Base-by-base conservation (phyloP, 2,797 vertebrate species). In the Strix occidentalis region DNA sequence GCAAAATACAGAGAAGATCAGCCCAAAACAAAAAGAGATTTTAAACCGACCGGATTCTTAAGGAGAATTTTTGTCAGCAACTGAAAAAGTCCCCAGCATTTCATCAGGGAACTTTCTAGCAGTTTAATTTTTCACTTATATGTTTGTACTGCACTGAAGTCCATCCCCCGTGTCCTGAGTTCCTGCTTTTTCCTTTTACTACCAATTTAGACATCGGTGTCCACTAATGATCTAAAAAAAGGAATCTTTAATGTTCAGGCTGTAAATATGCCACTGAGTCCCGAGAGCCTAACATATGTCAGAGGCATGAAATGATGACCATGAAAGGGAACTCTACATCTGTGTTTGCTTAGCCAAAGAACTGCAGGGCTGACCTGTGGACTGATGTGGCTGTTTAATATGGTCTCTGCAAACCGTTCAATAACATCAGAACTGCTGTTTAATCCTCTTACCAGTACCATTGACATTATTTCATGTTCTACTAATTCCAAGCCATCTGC, bases 391-490 rank as follows among this genome's bases (percentile, higher is more conserved):
- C 89, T 76, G 83, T 76, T 95, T 93, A 96, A 95, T 93, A 78
- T 1, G 89, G 92, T 93, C 93, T 95, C 94, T 95, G 87, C 94
- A 96, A 96, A 96, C 94, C 0, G 56, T 79, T 96, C 96, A 96
- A 95, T 96, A 96, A 77, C 64, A 78, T 92, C 89, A 85, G 86
- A 91, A 96, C 87, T 97, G 90, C 89, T 90, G 78, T 65, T 68
- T 97, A 96, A 97, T 96, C 93, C 94, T 95, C 90, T 97, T 89
- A 94, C 94, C 94, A 90, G 93, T 64, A 91, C 80, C 94, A 93
- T 6, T 90, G 94, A 95, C 92, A 75, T 94, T 93, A 84, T 87
- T 94, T 93, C 95, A 87, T 90, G 95, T 95, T 58, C 90, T 64
- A 23, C 94, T 94, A 85, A 95, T 91, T 88, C 89, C 81, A 84